These are phyloP conservation scores for Hirtodrosophila duncani DNA, from an alignment of 2,888 invertebrate species.

Conservation along the genomic window DNA sequence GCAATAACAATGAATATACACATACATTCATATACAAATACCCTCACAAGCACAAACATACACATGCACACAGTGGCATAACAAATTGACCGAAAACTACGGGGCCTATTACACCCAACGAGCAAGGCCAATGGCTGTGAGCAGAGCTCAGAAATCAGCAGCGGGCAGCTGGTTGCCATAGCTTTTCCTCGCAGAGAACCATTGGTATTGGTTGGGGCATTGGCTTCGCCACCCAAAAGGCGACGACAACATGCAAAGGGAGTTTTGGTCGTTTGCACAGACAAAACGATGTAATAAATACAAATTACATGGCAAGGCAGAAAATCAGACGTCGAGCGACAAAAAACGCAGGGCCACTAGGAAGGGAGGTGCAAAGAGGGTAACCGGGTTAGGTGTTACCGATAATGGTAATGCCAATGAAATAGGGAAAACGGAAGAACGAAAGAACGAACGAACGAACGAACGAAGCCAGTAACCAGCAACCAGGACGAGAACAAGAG, in stretches of 20 bases:
- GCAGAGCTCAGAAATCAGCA: conserved; percentile 55
- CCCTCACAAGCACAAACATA: conserved; percentile 9
- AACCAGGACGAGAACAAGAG: conserved; percentile 2
- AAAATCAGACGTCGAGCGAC: conserved; percentile 45
- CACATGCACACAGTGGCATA: conserved; percentile 46
- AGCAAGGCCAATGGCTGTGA: conserved; percentile 40
- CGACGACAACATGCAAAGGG: conserved; percentile 71
- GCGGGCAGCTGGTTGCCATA: conserved; percentile 32
- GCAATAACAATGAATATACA: conserved; percentile 48
- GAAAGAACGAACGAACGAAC: conserved; percentile 5
- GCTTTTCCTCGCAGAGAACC: conserved; percentile 37
- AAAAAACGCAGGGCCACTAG: conserved; percentile 15
- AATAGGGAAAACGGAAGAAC: conserved; percentile 8
- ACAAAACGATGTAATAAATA: conserved; percentile 76
- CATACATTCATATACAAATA: conserved; percentile 10
- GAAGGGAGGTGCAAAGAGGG: conserved; percentile 1
- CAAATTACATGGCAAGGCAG: conserved; percentile 71
- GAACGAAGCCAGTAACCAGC: not conserved
- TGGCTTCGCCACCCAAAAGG: not conserved
- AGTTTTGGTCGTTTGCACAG: conserved; percentile 72
- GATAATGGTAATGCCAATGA: conserved; percentile 60
- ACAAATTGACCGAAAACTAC: conserved; percentile 75
- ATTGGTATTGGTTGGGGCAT: not conserved
- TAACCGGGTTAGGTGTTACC: conserved; percentile 60
- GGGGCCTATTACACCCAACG: conserved; percentile 67